Evolutionary conservation across 1,140 invertebrate genomes (phyloP).

Genomic region (Amphibalanus amphitrite): DNA sequence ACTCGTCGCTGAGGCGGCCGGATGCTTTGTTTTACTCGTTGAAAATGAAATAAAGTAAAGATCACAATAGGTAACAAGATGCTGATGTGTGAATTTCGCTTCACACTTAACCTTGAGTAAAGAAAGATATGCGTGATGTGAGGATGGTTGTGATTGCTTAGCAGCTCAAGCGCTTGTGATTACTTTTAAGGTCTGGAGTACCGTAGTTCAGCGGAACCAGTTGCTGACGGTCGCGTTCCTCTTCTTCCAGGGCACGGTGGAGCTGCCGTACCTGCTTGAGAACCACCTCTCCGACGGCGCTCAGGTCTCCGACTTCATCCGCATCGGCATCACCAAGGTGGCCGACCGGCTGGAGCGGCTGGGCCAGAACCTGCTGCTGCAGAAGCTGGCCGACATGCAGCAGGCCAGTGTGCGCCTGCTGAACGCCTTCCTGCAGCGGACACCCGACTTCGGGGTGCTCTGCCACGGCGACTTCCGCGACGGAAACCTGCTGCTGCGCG

Average conservation of each 20-base stretch:
- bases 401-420: neutral
- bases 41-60: too few species aligned
- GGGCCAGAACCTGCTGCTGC: neutral
- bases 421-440: neutral
- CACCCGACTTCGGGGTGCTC: neutral
- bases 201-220: too few species aligned
- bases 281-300: neutral
- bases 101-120: too few species aligned
- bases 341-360: neutral
- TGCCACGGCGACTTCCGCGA: neutral
- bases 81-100: too few species aligned
- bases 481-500: neutral
- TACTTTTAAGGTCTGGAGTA: too few species aligned
- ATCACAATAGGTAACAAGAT: too few species aligned
- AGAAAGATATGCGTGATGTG: too few species aligned
- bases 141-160: neutral
- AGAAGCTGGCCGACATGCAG: neutral
- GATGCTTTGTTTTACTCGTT: too few species aligned
- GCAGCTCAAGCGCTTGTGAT: neutral
- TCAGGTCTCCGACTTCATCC: neutral
- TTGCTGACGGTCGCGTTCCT: too few species aligned
- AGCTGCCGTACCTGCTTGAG: neutral
- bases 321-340: neutral
- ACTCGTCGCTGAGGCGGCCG: too few species aligned
- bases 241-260: neutral